Percentiles rank a stretch among this genome's conserved stretches.
Conservation (phyloP, 2,113 vertebrate genomes). For the Barbus barbus region DNA sequence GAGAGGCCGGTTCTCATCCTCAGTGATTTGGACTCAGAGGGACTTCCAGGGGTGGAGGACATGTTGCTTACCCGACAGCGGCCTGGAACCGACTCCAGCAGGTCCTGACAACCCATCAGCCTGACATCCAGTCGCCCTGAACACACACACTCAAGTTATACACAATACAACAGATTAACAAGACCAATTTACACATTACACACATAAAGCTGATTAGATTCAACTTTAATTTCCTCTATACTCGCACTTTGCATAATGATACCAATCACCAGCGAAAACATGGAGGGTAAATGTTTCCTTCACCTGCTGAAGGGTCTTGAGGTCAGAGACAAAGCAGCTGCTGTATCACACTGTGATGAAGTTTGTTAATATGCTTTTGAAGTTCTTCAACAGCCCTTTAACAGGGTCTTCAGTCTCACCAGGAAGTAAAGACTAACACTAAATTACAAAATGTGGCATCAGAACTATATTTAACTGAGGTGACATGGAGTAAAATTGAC, state of each 20-base stretch:
- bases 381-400: background rate
- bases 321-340: background rate
- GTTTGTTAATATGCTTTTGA: background rate
- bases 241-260: background rate
- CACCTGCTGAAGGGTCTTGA: background rate
- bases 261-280: background rate
- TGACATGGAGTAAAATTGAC: background rate
- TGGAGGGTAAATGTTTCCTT: background rate
- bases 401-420: background rate
- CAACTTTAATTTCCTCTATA: background rate
- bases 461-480: background rate
- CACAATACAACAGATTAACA: slow-evolving; percentile 24
- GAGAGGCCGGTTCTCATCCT: slow-evolving; percentile 74
- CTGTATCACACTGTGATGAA: background rate
- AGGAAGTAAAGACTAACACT: background rate
- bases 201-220: background rate
- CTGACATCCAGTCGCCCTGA: slow-evolving; percentile 87
- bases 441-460: background rate
- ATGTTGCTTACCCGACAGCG: slow-evolving; percentile 70
- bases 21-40: slow-evolving; percentile 77
- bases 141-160: slow-evolving; percentile 16
- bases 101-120: slow-evolving; percentile 88
- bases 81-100: slow-evolving; percentile 83
- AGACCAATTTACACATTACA: background rate
- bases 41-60: slow-evolving; percentile 65